Percentiles rank a stretch among this genome's conserved stretches.
Conservation (phyloP, 2,797 vertebrate genomes). For the Enteromius thamalakanensis region DNA sequence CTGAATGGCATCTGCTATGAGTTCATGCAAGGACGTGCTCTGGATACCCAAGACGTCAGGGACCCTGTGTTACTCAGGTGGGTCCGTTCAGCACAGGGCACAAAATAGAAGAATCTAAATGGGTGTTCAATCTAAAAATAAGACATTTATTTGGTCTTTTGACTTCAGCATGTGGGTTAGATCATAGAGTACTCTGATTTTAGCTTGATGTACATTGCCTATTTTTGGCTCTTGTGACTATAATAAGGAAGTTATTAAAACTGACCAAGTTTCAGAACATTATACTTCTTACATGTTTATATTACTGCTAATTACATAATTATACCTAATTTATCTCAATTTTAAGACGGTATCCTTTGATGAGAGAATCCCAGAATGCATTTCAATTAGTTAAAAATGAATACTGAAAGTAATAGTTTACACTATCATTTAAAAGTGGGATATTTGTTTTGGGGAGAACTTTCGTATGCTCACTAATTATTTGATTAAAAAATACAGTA, state of each 20-base stretch:
- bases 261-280: neutral
- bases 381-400: neutral
- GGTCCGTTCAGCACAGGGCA: conserved; percentile 6
- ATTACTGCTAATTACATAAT: neutral
- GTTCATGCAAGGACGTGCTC: conserved; percentile 90
- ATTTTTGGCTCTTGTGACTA: neutral
- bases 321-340: neutral
- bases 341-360: neutral
- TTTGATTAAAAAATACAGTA: neutral
- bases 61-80: conserved; percentile 78
- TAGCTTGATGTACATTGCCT: neutral
- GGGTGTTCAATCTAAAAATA: conserved; percentile 15
- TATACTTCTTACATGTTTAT: neutral
- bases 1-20: conserved; percentile 97
- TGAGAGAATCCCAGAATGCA: neutral
- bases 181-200: neutral
- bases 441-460: neutral
- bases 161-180: conserved; percentile 9
- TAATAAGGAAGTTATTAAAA: conserved; percentile 2
- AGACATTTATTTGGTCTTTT: neutral
- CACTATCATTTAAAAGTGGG: neutral
- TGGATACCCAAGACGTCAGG: conserved; percentile 88
- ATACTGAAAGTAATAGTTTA: neutral
- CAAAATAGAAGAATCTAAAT: conserved; percentile 16
- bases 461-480: neutral